These are phyloP conservation scores for Pipistrellus kuhlii DNA, from an alignment of 2,797 vertebrate genomes.

Conservation along the genomic window DNA sequence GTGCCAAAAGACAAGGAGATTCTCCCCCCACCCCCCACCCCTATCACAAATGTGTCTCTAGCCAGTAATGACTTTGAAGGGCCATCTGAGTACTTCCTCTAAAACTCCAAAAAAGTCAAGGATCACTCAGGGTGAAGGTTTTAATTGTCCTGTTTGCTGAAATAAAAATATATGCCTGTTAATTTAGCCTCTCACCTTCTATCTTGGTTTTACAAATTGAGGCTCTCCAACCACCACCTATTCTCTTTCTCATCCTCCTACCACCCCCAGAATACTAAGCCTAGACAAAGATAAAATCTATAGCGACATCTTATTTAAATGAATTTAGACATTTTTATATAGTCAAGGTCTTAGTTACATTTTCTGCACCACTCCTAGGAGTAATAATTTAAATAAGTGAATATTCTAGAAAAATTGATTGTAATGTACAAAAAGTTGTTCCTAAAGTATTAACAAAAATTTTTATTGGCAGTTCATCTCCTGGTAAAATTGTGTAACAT, in stretches of 20 bases:
- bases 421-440: too few relatives aligned
- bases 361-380: too few relatives aligned
- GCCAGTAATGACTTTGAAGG: background rate
- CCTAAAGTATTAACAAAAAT: too few relatives aligned
- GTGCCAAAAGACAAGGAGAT: background rate
- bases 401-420: too few relatives aligned
- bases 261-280: background rate
- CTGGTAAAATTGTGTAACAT: too few relatives aligned
- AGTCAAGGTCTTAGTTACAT: too few relatives aligned
- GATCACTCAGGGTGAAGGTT: background rate
- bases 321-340: background rate
- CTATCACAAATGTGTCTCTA: background rate
- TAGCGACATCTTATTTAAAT: background rate
- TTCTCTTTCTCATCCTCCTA: background rate
- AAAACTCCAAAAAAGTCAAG: background rate
- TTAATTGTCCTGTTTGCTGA: background rate
- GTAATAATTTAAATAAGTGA: too few relatives aligned
- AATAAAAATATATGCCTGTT: background rate
- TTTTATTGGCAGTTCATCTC: too few relatives aligned
- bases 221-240: background rate
- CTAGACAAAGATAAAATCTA: background rate
- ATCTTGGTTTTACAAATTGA: background rate
- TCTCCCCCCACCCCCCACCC: background rate
- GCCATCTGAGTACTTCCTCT: background rate
- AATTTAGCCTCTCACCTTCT: conserved; percentile 7